Evolutionary conservation across 2,113 vertebrate species (phyloP).

Genomic region (Phalacrocorax pelagicus): DNA sequence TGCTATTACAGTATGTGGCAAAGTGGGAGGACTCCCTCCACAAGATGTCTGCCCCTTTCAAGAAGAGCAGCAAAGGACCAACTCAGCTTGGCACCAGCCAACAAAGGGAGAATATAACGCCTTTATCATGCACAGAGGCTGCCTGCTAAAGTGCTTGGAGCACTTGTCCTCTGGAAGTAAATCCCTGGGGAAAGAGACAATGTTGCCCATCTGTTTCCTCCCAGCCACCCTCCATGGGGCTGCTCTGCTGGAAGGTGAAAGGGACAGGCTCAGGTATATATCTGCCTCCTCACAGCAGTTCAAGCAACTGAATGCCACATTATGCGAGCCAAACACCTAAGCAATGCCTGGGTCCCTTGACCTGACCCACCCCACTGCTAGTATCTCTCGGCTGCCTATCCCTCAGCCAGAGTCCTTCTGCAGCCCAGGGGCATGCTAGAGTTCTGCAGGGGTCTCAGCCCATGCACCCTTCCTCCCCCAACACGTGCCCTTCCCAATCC

Average conservation of each 20-base stretch:
- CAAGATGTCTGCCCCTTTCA: not conserved
- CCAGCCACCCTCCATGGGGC: not conserved
- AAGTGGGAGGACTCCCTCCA: not conserved
- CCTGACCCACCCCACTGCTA: not conserved
- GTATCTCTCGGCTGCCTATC: not conserved
- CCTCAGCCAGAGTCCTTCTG: not conserved
- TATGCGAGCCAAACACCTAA: not conserved
- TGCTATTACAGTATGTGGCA: not conserved
- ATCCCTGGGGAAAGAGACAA: not conserved
- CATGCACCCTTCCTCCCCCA: not conserved
- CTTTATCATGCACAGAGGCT: not conserved
- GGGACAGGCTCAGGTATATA: not conserved
- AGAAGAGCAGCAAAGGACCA: not conserved
- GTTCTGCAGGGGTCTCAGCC: not conserved
- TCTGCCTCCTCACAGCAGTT: not conserved
- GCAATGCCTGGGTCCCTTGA: not conserved
- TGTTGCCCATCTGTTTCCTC: not conserved
- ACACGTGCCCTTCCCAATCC: not conserved
- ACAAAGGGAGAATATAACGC: rapidly evolving
- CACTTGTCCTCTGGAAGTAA: not conserved
- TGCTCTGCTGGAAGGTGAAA: not conserved
- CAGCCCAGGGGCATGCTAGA: not conserved
- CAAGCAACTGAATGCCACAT: not conserved
- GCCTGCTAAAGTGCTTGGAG: not conserved
- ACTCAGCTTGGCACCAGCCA: not conserved